Evolutionary conservation across 2,888 invertebrate genomes (phyloP), one percentile per base, ranked within the genome.

Genomic region (Cremastobaeus sp.): DNA sequence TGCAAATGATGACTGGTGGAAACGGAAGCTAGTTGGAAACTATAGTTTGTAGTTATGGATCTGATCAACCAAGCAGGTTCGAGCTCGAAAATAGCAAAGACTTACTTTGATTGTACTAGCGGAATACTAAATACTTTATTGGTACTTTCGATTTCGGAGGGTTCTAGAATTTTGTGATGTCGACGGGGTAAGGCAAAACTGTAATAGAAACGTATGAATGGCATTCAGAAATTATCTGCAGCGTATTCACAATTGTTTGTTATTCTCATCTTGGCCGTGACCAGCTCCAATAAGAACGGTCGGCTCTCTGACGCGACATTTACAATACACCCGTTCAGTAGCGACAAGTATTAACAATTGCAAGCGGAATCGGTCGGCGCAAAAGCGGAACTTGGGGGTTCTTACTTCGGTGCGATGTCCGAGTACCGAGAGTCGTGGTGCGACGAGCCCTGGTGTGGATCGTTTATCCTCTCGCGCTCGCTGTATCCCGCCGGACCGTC

Each of bases 341-440:
- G 34, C 55, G 20, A 54, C 48, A 60, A 60, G 15, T 50, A 54
- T 54, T 14, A 14, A 32, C 30, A 45, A 28, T 60, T 54, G 47
- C 14, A 68, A 68, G 60, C 60, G 20, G 39, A 34, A 15, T 30
- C 50, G 43, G 14, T 12, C 37, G n/a, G n/a, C n/a, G n/a, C n/a
- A 5, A 32, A 1, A 45, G n/a, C 15, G 1, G 11, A 45, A 11
- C 3, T 21, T n/a, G 25, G 2, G 11, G 9, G 21, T 0, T 92
- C 93, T 93, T 90, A 95, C 95, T 95, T 95, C 87, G 94, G 94
- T 86, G 95, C 95, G 92, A 94, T 93, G 89, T 95, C 95, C 87
- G 93, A 92, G 89, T 94, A 95, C 89, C 95, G 92, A 84, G 93
- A 92, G 86, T 93, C 92, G 54, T 88, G 88, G 77, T 90, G 88